Conservation (phyloP, 2,113 vertebrate genomes). For the Silurus meridionalis region DNA sequence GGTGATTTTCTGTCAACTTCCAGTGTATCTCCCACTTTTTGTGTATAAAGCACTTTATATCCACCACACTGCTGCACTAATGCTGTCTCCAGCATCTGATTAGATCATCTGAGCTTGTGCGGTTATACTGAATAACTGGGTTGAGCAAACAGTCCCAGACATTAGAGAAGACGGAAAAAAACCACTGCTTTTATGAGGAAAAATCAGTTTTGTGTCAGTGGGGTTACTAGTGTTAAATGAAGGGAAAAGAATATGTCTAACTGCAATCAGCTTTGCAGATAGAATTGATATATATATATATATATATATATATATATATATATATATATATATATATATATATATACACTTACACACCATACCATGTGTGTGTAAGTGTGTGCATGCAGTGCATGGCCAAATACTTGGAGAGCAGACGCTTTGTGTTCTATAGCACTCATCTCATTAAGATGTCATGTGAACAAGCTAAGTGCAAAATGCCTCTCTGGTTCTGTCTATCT, state of each 20-base stretch:
- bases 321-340: no score
- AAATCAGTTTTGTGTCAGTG: background rate
- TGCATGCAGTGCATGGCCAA: conserved; percentile 46
- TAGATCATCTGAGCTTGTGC: conserved; percentile 21
- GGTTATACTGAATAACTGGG: conserved; percentile 19
- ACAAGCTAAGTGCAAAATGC: conserved; percentile 68
- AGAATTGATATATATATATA: background rate
- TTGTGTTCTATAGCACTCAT: conserved; percentile 55
- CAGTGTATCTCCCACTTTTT: conserved; percentile 1
- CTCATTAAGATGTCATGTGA: conserved; percentile 76
- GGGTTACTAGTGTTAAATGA: conserved; percentile 8
- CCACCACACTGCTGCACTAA: background rate
- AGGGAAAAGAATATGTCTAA: background rate
- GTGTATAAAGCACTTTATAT: background rate
- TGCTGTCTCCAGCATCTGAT: conserved; percentile 11
- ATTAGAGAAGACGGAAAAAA: conserved; percentile 16
- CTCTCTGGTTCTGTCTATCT: background rate
- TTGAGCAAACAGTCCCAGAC: conserved; percentile 1
- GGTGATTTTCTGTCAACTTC: conserved; percentile 26
- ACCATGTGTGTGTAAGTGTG: background rate
- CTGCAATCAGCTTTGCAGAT: background rate
- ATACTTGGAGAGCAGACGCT: conserved; percentile 54
- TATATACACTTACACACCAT: no score
- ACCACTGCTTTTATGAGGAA: background rate
- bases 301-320: no score